phyloP scores from a whole-genome alignment of 2,113 vertebrate species.

The Kryptolebias marmoratus region DNA sequence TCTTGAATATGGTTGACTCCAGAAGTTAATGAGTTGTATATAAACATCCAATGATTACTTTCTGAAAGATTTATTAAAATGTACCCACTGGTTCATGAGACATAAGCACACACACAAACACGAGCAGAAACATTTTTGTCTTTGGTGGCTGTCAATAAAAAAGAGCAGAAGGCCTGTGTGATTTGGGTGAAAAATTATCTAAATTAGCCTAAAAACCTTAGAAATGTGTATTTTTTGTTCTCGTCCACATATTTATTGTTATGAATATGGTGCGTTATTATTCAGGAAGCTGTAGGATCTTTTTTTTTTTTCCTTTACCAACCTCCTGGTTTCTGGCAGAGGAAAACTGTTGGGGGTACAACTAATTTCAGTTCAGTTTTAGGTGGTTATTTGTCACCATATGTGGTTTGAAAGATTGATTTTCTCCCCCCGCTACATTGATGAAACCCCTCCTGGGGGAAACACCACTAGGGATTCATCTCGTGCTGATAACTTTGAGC shows the following conservation, averaged over 20 bases:
- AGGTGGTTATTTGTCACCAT: slow-evolving; percentile 67
- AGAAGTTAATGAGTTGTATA: too few relatives aligned
- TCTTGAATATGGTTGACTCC: too few relatives aligned
- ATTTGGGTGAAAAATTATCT: too few relatives aligned
- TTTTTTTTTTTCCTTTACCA: slow-evolving; percentile 17
- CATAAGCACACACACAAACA: too few relatives aligned
- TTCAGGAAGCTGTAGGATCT: slow-evolving; percentile 14
- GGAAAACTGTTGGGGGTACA: slow-evolving; percentile 25
- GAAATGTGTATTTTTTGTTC: background rate
- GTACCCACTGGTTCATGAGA: too few relatives aligned
- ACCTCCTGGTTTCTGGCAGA: slow-evolving; percentile 19
- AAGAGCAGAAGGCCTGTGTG: too few relatives aligned
- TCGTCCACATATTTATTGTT: slow-evolving; percentile 45
- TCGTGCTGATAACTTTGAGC: slow-evolving; percentile 78
- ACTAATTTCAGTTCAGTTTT: slow-evolving; percentile 57
- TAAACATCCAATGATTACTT: too few relatives aligned
- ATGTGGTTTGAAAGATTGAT: slow-evolving; percentile 70
- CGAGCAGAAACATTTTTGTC: too few relatives aligned
- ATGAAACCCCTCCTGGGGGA: slow-evolving; percentile 68
- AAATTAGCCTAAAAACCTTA: too few relatives aligned
- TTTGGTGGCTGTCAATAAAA: too few relatives aligned
- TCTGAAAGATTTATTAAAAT: too few relatives aligned
- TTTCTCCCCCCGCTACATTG: slow-evolving; percentile 59
- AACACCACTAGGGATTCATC: slow-evolving; percentile 72
- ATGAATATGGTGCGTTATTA: slow-evolving; percentile 28